Evolutionary conservation across 2,888 invertebrate species (phyloP), one percentile per base, ranked within the genome.

Genomic region (Andrena trimmerana): DNA sequence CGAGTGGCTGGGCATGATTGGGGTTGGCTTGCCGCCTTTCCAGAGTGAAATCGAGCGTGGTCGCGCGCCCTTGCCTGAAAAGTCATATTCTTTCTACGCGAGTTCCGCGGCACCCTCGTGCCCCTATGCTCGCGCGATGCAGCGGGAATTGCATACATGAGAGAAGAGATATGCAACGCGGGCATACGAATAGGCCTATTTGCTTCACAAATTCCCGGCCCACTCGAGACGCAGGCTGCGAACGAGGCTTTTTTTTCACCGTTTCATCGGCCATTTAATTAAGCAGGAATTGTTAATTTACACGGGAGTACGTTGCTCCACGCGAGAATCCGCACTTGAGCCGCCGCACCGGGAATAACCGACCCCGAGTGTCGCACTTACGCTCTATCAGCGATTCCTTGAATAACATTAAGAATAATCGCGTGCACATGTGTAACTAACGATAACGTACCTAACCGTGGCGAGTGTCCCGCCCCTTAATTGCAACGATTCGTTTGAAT

Each of bases 201-300:
- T 92, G 92, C 90, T 89, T 92, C 76, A 89, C 91, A 92, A 92
- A 92, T 92, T 78, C 70, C 52, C 36, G 42, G 48, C 33, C 60
- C 73, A 87, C 90, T 86, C 87, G 87, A 88, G 86, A 83, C 81
- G 54, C 82, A 42, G 67, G 52, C 76, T 85, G 74, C 84, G 86
- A 78, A 83, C 85, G 75, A 84, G 84, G 70, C 83, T 82, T 86
- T 83, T 87, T 86, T 76, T 84, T 13, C 20, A 16, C 76, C 76
- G 62, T 85, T 88, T 88, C 88, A 84, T 85, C 88, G 88, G 89
- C 86, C 87, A 90, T 91, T 91, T 89, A 91, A 91, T 91, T 90
- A 91, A 88, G 81, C 87, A 87, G 86, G 90, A 92, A 92, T 92
- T 91, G 90, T 84, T 92, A 91, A 92, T 92, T 90, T 90, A 68